A percentile compares a stretch with the other conserved stretches of the same genome.
Conservation (phyloP, 2,797 vertebrate genomes). For the Orestias chungarensis region DNA sequence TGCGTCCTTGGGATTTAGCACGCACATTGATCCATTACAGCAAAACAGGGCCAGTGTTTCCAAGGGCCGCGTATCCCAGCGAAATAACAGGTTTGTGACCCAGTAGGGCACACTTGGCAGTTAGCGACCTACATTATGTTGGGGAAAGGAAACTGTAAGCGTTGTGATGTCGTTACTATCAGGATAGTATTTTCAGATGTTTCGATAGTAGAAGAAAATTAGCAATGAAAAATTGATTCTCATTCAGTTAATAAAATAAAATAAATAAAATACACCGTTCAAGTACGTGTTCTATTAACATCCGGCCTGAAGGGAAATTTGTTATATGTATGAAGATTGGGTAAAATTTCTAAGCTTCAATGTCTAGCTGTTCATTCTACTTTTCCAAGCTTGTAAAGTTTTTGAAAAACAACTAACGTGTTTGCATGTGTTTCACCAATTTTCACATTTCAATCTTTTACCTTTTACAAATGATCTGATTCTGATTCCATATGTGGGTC, state of each 20-base stretch:
- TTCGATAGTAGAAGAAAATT: neutral
- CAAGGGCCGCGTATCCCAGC: neutral
- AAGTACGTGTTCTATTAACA: neutral
- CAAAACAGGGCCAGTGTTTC: conserved; percentile 18
- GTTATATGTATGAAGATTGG: neutral
- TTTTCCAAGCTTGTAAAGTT: neutral
- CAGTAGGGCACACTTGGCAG: conserved; percentile 34
- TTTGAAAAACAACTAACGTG: neutral
- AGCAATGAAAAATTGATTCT: neutral
- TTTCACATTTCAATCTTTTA: conserved; percentile 1
- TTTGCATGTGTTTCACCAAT: too few relatives aligned
- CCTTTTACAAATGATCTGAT: too few relatives aligned
- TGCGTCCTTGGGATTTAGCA: conserved; percentile 51
- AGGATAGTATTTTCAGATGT: neutral
- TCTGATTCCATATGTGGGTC: too few relatives aligned
- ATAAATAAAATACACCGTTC: neutral
- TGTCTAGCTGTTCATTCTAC: neutral
- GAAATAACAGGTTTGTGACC: conserved; percentile 35
- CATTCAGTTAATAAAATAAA: too few relatives aligned
- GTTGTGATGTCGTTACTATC: conserved; percentile 12
- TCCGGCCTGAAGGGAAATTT: neutral
- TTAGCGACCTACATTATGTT: conserved; percentile 38
- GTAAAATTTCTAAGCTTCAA: neutral
- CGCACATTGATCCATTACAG: conserved; percentile 48
- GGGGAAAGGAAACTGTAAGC: conserved; percentile 20